Evolutionary conservation across 2,797 vertebrate genomes (phyloP), one percentile per base, ranked within the genome.

Genomic region (Syngnathus acus): DNA sequence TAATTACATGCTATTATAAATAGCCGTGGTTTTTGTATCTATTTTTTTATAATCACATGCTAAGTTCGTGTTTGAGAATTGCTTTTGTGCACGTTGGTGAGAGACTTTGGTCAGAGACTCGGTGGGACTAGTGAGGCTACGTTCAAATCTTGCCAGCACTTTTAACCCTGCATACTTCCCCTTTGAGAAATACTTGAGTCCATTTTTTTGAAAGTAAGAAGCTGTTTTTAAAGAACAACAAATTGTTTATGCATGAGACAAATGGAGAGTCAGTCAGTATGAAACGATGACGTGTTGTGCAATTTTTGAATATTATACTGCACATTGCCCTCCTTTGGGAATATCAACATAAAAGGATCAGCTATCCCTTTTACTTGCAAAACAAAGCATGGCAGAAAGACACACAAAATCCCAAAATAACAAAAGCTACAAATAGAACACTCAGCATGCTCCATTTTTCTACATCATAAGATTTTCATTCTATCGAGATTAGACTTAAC

Each of bases 301-400:
- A 80, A 79, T 73, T 69, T 71, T 38, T 65, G 39, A 74, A 76
- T 77, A 69, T 72, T 78, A 76, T 78, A 70, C 69, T 58, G 67
- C 68, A 68, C 72, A 65, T 66, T 62, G 62, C 48, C 59, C 65
- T 62, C 77, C 71, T 68, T 62, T 37, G 78, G 68, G 80, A 73
- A 66, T 78, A 72, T 75, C 74, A 73, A 73, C 74, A 72, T 76
- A 68, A 84, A 79, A 76, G 69, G 16, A 47, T 64, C 53, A 66
- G 69, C 39, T 42, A 59, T 73, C 54, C 59, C 68, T 71, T 66
- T 70, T 66, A 62, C 68, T 68, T 16, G 23, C 64, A 72, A 39
- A 69, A 70, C 42, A 71, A 72, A 76, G 65, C 69, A 50, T 2
- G 71, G 42, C 69, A 76, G 42, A 57, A 63, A 5, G 11, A 16